Evolutionary conservation across 2,797 vertebrate species (phyloP).

Genomic region (Nannoperca australis): DNA sequence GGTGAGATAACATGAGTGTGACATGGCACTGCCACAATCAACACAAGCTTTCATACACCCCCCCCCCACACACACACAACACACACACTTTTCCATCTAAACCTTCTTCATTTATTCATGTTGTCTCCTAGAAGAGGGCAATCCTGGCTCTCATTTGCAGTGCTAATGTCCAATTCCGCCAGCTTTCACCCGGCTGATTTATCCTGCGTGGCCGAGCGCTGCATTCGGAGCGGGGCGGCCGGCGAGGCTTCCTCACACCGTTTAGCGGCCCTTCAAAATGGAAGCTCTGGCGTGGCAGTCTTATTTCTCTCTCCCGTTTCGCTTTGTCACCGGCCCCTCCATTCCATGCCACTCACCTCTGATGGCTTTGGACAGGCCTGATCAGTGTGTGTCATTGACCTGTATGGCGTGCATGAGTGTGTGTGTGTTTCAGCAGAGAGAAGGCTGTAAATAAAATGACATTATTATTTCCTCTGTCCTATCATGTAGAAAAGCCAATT

Average conservation of each 20-base stretch:
- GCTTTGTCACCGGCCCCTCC: slow-evolving; percentile 97
- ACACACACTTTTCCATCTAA: slow-evolving; percentile 65
- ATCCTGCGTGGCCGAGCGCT: slow-evolving; percentile 85
- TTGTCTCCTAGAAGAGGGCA: slow-evolving; percentile 86
- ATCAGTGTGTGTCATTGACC: slow-evolving; percentile 99
- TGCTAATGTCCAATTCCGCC: slow-evolving; percentile 98
- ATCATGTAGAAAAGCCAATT: slow-evolving; percentile 99
- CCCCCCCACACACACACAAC: slow-evolving; percentile 17
- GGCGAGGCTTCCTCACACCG: slow-evolving; percentile 83
- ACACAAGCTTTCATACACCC: slow-evolving; percentile 19
- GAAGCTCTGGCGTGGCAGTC: slow-evolving; percentile 91
- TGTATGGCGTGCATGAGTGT: slow-evolving; percentile 88
- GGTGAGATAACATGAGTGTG: slow-evolving; percentile 78
- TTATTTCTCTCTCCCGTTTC: slow-evolving; percentile 97
- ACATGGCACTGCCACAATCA: slow-evolving; percentile 65
- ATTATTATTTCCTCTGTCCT: slow-evolving; percentile 99
- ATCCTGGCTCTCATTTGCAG: slow-evolving; percentile 96
- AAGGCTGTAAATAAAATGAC: slow-evolving; percentile 99
- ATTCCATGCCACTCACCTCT: slow-evolving; percentile 99
- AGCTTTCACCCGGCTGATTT: slow-evolving; percentile 96
- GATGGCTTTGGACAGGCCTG: slow-evolving; percentile 99
- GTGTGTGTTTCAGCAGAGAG: slow-evolving; percentile 80
- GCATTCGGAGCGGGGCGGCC: slow-evolving; percentile 81
- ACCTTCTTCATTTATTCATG: slow-evolving; percentile 85
- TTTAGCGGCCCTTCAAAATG: slow-evolving; percentile 96